These are phyloP conservation scores for Rhagophthalmus giganteus DNA, from an alignment of 2,888 invertebrate species.

Conservation along the genomic window DNA sequence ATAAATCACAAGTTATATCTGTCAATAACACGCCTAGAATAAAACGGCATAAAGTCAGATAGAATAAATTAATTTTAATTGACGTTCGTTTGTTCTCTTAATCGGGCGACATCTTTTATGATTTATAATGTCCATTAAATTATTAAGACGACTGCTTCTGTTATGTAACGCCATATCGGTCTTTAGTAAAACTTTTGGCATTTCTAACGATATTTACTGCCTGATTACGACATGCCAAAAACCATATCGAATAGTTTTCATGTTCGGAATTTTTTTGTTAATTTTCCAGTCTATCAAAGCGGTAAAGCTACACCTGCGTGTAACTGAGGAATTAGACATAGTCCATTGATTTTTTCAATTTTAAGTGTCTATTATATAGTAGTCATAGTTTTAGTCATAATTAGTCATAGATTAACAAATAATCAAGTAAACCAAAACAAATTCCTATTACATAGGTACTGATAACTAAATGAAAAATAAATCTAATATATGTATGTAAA, in stretches of 20 bases:
- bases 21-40: no score
- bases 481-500: no score
- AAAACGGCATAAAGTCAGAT: no score
- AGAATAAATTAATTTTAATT: slow-evolving; percentile 24
- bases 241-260: slow-evolving; percentile 1
- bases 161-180: slow-evolving; percentile 3
- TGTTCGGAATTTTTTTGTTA: neutral
- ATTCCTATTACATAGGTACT: no score
- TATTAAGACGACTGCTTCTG: slow-evolving; percentile 11
- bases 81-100: slow-evolving; percentile 18
- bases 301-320: slow-evolving; percentile 8
- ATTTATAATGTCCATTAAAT: slow-evolving; percentile 19
- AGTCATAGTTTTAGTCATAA: no score
- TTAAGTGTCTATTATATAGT: no score
- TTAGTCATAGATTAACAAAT: no score
- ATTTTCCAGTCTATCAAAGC: slow-evolving; percentile 5
- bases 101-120: slow-evolving; percentile 18
- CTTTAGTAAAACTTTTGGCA: slow-evolving; percentile 5
- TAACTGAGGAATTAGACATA: slow-evolving; percentile 9
- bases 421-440: no score
- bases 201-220: no score
- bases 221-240: neutral
- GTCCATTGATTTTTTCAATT: slow-evolving; percentile 6
- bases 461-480: no score
- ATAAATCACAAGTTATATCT: no score